Conservation (phyloP, 2,113 vertebrate genomes). For the Ia io region DNA sequence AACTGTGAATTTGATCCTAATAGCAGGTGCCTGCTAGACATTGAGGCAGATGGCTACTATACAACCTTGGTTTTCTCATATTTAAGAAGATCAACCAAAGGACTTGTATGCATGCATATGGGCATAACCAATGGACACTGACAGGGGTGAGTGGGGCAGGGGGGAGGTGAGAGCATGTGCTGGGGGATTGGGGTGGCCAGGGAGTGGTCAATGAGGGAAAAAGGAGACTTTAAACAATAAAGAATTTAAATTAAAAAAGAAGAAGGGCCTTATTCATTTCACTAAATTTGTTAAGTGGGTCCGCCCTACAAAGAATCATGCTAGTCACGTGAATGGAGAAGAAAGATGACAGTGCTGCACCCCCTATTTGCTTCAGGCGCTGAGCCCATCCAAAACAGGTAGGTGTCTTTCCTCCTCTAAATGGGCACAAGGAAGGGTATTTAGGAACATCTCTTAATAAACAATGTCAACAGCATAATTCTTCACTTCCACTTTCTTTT, state of each 20-base stretch:
- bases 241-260: not conserved
- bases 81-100: not conserved
- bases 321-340: not conserved
- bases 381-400: not conserved
- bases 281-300: not conserved
- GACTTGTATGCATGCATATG: not conserved
- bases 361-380: not conserved
- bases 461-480: conserved; percentile 16
- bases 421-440: not conserved
- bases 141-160: no score
- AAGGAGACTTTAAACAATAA: not conserved
- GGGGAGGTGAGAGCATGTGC: no score
- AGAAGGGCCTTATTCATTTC: not conserved
- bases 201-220: not conserved
- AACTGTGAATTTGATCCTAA: not conserved
- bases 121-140: not conserved
- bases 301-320: not conserved
- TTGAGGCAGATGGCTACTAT: not conserved
- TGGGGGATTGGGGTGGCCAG: no score
- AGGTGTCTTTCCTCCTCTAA: not conserved
- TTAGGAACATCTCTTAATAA: conserved; percentile 7
- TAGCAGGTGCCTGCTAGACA: not conserved
- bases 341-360: not conserved
- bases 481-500: conserved; percentile 7
- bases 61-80: not conserved